A percentile compares a stretch with the other conserved stretches of the same genome.
Evolutionary conservation across 2,888 invertebrate species (phyloP).

Genomic region (Nysson spinosus): DNA sequence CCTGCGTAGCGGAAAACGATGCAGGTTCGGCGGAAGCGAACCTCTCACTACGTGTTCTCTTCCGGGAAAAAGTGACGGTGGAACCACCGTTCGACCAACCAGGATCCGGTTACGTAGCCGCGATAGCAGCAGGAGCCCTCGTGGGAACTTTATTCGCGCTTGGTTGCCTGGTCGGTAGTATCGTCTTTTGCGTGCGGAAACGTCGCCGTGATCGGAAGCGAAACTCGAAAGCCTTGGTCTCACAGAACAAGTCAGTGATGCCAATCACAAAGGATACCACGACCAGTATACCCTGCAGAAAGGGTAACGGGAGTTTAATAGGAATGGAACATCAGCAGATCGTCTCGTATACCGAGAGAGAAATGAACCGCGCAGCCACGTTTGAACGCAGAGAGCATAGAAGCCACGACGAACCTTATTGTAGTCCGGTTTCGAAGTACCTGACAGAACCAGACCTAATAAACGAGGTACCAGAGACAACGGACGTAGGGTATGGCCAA

Average conservation of each 20-base stretch:
- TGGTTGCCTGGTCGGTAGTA: slow-evolving; percentile 69
- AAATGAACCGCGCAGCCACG: slow-evolving; percentile 60
- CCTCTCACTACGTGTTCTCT: slow-evolving; percentile 87
- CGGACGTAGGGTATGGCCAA: slow-evolving; percentile 60
- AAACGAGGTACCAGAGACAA: slow-evolving; percentile 71
- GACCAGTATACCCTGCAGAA: slow-evolving; percentile 57
- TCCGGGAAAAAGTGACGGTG: slow-evolving; percentile 73
- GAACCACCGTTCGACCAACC: slow-evolving; percentile 69
- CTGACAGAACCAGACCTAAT: slow-evolving; percentile 79
- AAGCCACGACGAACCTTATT: slow-evolving; percentile 57
- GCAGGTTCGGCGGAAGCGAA: slow-evolving; percentile 89
- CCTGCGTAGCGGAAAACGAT: slow-evolving; percentile 91
- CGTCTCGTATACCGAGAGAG: slow-evolving; percentile 65
- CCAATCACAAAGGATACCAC: slow-evolving; percentile 78
- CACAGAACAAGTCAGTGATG: slow-evolving; percentile 68
- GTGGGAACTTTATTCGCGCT: slow-evolving; percentile 70
- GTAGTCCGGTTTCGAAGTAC: slow-evolving; percentile 66
- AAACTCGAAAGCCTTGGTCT: slow-evolving; percentile 65
- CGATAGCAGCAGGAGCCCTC: slow-evolving; percentile 71
- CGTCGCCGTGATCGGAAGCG: slow-evolving; percentile 68
- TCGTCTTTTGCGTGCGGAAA: slow-evolving; percentile 68
- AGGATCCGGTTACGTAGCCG: slow-evolving; percentile 68
- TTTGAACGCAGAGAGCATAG: slow-evolving; percentile 59
- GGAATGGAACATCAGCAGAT: slow-evolving; percentile 79
- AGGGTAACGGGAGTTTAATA: slow-evolving; percentile 58